These are phyloP conservation scores for Acleris literana DNA, from an alignment of 2,888 invertebrate species.

Conservation along the genomic window DNA sequence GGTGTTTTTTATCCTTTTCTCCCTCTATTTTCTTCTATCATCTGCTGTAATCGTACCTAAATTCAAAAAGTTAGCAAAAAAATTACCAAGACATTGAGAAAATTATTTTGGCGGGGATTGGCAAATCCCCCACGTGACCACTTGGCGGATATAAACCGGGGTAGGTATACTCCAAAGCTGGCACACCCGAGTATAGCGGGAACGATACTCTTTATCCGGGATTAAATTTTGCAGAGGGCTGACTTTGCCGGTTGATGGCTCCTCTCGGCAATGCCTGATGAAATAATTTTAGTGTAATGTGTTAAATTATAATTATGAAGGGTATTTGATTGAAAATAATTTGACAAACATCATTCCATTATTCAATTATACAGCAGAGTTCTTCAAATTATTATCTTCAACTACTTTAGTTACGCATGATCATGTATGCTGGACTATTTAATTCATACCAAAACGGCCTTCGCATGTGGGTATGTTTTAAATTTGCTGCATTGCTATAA, in stretches of 20 bases:
- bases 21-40: too few relatives aligned
- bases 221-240: slow-evolving; percentile 73
- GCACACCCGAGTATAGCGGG: slow-evolving; percentile 38
- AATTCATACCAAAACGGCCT: too few relatives aligned
- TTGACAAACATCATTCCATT: too few relatives aligned
- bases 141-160: slow-evolving; percentile 45
- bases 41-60: not conserved
- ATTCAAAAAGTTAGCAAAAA: slow-evolving; percentile 11
- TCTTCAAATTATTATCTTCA: too few relatives aligned
- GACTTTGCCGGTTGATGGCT: slow-evolving; percentile 53
- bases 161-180: slow-evolving; percentile 41
- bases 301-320: too few relatives aligned
- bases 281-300: slow-evolving; percentile 23
- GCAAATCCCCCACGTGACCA: slow-evolving; percentile 45
- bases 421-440: too few relatives aligned
- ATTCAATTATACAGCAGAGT: too few relatives aligned
- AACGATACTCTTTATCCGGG: slow-evolving; percentile 68
- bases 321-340: too few relatives aligned
- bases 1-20: too few relatives aligned
- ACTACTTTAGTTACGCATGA: too few relatives aligned
- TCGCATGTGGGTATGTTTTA: too few relatives aligned
- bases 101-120: slow-evolving; percentile 29
- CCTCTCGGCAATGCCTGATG: slow-evolving; percentile 20
- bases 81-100: slow-evolving; percentile 26
- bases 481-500: too few relatives aligned